Percentiles rank a stretch among this genome's conserved stretches.
Evolutionary conservation across 2,888 invertebrate genomes (phyloP).

Genomic region (Gastrophysa polygoni): DNA sequence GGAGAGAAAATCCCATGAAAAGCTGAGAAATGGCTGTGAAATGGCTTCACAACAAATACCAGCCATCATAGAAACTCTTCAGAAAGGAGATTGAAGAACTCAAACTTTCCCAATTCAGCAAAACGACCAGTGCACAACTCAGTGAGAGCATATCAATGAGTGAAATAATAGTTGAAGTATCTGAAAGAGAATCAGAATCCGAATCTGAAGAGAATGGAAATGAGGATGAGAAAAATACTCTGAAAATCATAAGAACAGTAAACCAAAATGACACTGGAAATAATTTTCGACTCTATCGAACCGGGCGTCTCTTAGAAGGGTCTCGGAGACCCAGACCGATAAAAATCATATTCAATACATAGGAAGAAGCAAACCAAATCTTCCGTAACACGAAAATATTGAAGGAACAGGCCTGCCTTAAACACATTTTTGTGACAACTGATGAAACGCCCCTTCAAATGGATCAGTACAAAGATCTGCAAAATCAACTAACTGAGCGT

Average conservation of each 20-base stretch:
- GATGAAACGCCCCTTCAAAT: conserved; percentile 12
- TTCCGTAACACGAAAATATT: no score
- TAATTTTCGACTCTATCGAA: background rate
- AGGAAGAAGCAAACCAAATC: background rate
- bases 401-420: conserved; percentile 16
- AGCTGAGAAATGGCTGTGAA: no score
- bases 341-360: background rate
- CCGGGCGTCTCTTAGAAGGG: background rate
- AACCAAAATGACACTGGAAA: background rate
- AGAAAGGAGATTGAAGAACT: background rate
- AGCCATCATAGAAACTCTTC: background rate
- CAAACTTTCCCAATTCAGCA: no score
- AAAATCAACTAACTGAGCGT: no score
- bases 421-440: conserved; percentile 19
- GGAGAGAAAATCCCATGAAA: no score
- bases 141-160: background rate
- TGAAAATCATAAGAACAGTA: no score
- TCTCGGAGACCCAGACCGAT: background rate
- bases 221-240: no score
- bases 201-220: background rate
- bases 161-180: background rate
- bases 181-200: background rate
- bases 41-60: background rate
- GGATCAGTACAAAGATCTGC: no score
- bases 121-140: no score